Conservation (phyloP, 2,888 invertebrate species). For the Eremobia ochroleuca region DNA sequence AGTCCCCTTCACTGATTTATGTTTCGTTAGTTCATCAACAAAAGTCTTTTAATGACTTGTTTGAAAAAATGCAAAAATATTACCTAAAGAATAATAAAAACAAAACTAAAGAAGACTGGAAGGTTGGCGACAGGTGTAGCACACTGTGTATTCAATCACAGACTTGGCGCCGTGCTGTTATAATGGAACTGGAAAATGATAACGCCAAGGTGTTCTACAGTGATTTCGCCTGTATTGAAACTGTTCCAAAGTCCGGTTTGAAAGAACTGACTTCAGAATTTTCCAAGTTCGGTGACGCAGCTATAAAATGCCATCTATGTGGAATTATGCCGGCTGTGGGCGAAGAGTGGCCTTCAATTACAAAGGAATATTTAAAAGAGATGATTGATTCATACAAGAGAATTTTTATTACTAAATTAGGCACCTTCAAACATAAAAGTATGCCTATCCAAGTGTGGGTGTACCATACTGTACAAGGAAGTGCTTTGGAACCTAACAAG, state of each 20-base stretch:
- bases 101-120: slow-evolving; percentile 83
- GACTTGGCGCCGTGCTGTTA: slow-evolving; percentile 92
- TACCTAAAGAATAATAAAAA: slow-evolving; percentile 80
- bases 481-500: slow-evolving; percentile 92
- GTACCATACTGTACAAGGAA: slow-evolving; percentile 90
- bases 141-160: slow-evolving; percentile 85
- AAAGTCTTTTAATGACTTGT: slow-evolving; percentile 86
- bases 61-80: slow-evolving; percentile 89
- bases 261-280: slow-evolving; percentile 90
- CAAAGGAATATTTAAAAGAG: slow-evolving; percentile 91
- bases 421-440: slow-evolving; percentile 86
- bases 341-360: slow-evolving; percentile 91
- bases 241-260: slow-evolving; percentile 85
- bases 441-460: slow-evolving; percentile 93
- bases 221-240: slow-evolving; percentile 92
- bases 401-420: slow-evolving; percentile 90
- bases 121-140: slow-evolving; percentile 88
- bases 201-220: slow-evolving; percentile 91
- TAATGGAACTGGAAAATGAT: slow-evolving; percentile 81
- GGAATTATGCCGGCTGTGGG: slow-evolving; percentile 94
- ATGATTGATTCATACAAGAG: slow-evolving; percentile 88
- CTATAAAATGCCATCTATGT: slow-evolving; percentile 93
- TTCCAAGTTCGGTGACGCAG: slow-evolving; percentile 88
- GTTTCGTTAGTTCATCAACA: slow-evolving; percentile 88
- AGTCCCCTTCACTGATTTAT: slow-evolving; percentile 92